phyloP scores from a whole-genome alignment of 2,888 invertebrate species.

The Aspidiotus rigidus region DNA sequence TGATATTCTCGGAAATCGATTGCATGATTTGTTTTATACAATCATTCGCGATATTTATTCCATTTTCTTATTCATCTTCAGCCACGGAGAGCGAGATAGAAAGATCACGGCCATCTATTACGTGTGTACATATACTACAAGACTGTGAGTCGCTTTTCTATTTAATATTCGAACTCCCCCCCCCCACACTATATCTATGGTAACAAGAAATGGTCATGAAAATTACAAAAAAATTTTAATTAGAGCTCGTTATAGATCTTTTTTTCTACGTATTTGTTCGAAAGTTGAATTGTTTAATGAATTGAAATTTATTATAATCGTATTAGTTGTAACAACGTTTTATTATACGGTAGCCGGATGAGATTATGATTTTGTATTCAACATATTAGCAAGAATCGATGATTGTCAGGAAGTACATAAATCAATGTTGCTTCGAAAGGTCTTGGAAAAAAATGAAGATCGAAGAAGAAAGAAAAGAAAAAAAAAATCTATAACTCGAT shows the following conservation, averaged over 20 bases:
- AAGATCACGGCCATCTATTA: neutral
- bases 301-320: neutral
- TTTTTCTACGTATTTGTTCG: neutral
- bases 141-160: neutral
- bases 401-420: too few relatives aligned
- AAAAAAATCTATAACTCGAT: too few relatives aligned
- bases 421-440: neutral
- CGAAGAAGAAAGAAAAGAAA: neutral
- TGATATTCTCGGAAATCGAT: constrained; percentile 21
- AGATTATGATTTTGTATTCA: neutral
- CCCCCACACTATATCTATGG: too few relatives aligned
- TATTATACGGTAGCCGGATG: neutral
- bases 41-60: neutral
- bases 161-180: neutral
- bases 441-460: neutral
- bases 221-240: too few relatives aligned
- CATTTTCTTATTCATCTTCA: neutral
- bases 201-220: too few relatives aligned
- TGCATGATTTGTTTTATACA: constrained; percentile 17
- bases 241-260: neutral
- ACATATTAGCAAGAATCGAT: neutral
- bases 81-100: neutral
- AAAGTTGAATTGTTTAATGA: neutral
- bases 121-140: neutral
- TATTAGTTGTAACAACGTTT: neutral